A percentile compares a stretch with the other conserved stretches of the same genome.
Evolutionary conservation across 1,140 invertebrate genomes (phyloP).

Genomic region (Diabrotica virgifera): DNA sequence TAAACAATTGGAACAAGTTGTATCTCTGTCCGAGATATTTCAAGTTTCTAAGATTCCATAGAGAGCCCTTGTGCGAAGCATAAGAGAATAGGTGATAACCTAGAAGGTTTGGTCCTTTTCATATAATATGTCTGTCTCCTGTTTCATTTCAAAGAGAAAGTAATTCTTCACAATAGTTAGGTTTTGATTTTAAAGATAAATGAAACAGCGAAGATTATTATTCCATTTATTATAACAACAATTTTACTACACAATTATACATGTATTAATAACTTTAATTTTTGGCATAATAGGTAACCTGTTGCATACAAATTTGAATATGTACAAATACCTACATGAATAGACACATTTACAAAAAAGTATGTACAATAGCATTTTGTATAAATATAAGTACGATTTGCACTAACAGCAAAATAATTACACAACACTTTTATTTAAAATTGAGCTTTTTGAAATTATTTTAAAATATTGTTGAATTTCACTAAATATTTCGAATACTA

Average conservation of each 20-base stretch:
- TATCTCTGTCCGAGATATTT: too few relatives aligned
- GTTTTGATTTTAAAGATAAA: neutral
- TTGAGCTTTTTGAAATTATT: too few relatives aligned
- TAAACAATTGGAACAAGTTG: too few relatives aligned
- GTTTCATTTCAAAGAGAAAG: too few relatives aligned
- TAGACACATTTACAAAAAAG: slow-evolving; percentile 4
- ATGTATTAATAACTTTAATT: slow-evolving; percentile 36
- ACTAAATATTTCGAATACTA: too few relatives aligned
- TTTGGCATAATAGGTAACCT: slow-evolving; percentile 42
- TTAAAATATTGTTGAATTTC: too few relatives aligned
- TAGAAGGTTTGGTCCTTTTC: too few relatives aligned
- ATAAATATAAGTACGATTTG: slow-evolving; percentile 33
- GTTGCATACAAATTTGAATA: slow-evolving; percentile 37
- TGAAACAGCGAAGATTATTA: slow-evolving; percentile 14
- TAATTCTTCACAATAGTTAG: too few relatives aligned
- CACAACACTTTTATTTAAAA: neutral
- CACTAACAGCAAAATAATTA: slow-evolving; percentile 20
- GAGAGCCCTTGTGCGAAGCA: too few relatives aligned
- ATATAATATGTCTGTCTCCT: too few relatives aligned
- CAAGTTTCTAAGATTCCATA: too few relatives aligned
- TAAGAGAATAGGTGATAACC: too few relatives aligned
- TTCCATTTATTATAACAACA: slow-evolving; percentile 47
- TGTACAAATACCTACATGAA: slow-evolving; percentile 37
- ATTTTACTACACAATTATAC: slow-evolving; percentile 47
- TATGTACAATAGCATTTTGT: slow-evolving; percentile 10